Conservation (phyloP, 2,888 invertebrate genomes). For the Lasioglossum marginatum region DNA sequence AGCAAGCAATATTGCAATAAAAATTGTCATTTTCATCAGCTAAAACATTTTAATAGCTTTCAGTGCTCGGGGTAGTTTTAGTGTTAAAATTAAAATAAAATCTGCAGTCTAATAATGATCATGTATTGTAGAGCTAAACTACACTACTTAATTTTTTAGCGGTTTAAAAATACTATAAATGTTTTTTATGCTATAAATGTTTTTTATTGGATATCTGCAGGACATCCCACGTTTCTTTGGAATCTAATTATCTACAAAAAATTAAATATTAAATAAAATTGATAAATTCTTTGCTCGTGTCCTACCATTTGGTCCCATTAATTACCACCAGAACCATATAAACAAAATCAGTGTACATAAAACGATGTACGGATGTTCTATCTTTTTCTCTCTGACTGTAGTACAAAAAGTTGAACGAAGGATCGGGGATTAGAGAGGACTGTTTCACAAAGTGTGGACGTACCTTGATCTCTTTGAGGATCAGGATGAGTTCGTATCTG, state of each 20-base stretch:
- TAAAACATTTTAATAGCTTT: too few relatives aligned
- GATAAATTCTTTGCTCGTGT: neutral
- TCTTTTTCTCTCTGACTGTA: neutral
- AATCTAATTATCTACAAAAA: too few relatives aligned
- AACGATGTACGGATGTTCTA: neutral
- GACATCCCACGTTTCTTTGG: neutral
- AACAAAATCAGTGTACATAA: neutral
- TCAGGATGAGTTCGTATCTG: constrained; percentile 97
- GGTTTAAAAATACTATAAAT: too few relatives aligned
- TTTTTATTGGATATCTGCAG: too few relatives aligned
- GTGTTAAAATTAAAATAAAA: neutral
- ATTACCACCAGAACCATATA: neutral
- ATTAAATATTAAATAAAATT: neutral
- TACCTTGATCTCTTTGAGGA: constrained; percentile 94
- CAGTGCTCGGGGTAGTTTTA: too few relatives aligned
- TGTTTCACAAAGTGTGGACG: neutral
- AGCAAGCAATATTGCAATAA: too few relatives aligned
- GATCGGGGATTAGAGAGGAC: neutral
- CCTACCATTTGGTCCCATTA: neutral
- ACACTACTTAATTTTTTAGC: too few relatives aligned
- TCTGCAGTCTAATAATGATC: neutral
- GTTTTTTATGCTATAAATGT: too few relatives aligned
- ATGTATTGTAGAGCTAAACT: neutral
- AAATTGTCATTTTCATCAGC: too few relatives aligned
- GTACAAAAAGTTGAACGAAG: neutral